Percentiles rank a stretch among this genome's conserved stretches.
Evolutionary conservation across 2,797 vertebrate genomes (phyloP).

Genomic region (Pangasius krempfi): DNA sequence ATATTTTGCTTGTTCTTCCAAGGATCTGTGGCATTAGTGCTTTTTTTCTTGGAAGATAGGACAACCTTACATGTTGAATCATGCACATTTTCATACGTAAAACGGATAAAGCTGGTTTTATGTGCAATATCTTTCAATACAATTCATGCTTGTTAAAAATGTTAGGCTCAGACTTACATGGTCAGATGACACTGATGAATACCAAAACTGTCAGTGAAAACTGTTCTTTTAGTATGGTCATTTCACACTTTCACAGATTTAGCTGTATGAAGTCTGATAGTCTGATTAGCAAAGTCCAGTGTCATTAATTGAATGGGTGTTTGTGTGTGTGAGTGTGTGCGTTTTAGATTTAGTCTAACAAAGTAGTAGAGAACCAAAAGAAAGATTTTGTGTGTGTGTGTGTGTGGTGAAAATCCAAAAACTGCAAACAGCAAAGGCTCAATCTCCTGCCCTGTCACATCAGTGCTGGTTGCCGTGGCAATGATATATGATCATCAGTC

Average conservation of each 20-base stretch:
- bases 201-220: too few relatives aligned
- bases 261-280: neutral
- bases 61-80: too few relatives aligned
- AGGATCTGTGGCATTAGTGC: neutral
- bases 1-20: neutral
- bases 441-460: slow-evolving; percentile 57
- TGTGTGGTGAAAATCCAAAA: neutral
- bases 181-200: too few relatives aligned
- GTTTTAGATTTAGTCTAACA: neutral
- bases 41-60: too few relatives aligned
- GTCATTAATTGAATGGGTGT: neutral
- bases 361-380: neutral
- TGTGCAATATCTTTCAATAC: too few relatives aligned
- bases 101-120: too few relatives aligned
- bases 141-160: too few relatives aligned
- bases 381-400: neutral
- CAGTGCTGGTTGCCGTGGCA: slow-evolving; percentile 44
- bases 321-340: neutral
- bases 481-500: slow-evolving; percentile 70
- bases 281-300: neutral
- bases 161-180: too few relatives aligned
- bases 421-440: slow-evolving; percentile 40
- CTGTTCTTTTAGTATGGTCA: too few relatives aligned
- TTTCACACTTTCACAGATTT: too few relatives aligned
- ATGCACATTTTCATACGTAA: too few relatives aligned